These are phyloP conservation scores for Xenentodon cancila DNA, from an alignment of 2,797 vertebrate species.

Conservation along the genomic window DNA sequence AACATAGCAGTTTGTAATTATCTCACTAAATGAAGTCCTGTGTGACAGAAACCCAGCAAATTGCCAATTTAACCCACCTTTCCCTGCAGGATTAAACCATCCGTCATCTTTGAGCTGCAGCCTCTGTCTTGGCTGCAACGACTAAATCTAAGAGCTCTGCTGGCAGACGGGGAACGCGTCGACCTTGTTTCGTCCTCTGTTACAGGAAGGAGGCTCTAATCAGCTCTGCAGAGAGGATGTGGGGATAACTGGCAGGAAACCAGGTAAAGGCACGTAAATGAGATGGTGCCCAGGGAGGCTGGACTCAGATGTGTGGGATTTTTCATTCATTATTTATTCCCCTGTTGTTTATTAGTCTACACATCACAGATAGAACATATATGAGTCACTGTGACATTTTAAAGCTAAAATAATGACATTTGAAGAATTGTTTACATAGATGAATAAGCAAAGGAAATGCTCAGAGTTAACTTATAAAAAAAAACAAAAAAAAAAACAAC, in stretches of 20 bases:
- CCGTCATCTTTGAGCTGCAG: conserved; percentile 50
- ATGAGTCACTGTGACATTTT: conserved; percentile 1
- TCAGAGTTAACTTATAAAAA: no score
- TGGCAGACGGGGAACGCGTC: conserved; percentile 48
- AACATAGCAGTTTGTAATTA: conserved; percentile 18
- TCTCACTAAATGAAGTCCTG: conserved; percentile 15
- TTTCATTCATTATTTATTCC: conserved; percentile 53
- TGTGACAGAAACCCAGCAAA: not conserved
- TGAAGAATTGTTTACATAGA: not conserved
- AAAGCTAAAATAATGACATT: not conserved
- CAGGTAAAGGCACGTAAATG: conserved; percentile 57
- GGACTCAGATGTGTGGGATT: conserved; percentile 10
- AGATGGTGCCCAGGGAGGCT: conserved; percentile 27
- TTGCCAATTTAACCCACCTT: conserved; percentile 19
- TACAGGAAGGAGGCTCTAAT: conserved; percentile 52
- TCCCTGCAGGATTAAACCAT: conserved; percentile 23
- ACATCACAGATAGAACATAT: not conserved
- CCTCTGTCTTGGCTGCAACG: conserved; percentile 16
- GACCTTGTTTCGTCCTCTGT: conserved; percentile 66
- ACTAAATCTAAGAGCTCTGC: conserved; percentile 40
- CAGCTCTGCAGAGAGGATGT: conserved; percentile 50
- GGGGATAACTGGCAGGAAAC: conserved; percentile 52
- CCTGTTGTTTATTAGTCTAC: conserved; percentile 11
- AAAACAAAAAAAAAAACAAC: no score
- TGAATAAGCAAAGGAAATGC: not conserved